Evolutionary conservation across 2,113 vertebrate species (phyloP), one percentile per base, ranked within the genome.

Genomic region (Lampris incognitus): DNA sequence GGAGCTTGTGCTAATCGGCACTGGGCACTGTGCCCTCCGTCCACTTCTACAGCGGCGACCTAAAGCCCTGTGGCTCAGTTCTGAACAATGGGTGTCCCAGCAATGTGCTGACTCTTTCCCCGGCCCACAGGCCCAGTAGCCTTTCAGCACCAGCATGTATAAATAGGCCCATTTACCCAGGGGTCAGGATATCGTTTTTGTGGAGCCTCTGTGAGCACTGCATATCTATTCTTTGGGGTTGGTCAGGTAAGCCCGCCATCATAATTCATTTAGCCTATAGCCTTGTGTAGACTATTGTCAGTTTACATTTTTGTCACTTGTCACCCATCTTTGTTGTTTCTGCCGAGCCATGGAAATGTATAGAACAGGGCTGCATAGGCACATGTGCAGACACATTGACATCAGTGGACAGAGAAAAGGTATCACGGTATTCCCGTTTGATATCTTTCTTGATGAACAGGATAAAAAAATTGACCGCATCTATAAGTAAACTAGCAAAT

Each of bases 71-170:
- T 62, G 92, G 94, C 92, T 95, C 93, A 94, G 88, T 55, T 36
- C 60, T 2, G 57, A 92, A 94, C 94, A 95, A 95, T 92, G 88
- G 83, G 3, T 9, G 68, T 24, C 70, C 39, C 72, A 91, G 92
- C 89, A 94, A 95, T 94, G 92, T 95, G 94, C 94, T 95, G 94
- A 95, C 94, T 89, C 80, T 82, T 86, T 75, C 76, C 87, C 70
- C 24, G 83, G 85, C 75, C 88, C 73, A 76, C 78, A 40, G 84
- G 80, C 67, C 74, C 74, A 57, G 82, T 61, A 76, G 71, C 87
- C 78, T 85, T 86, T 87, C 88, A 91, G 85, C 70, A 84, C 85
- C 85, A 69, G 69, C 83, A 85, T 83, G 83, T 94, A 94, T 95
- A 95, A 94, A 95, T 93, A 94, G 89, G 85, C 80, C 86, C 11